Percentiles rank a stretch among this genome's conserved stretches.
Evolutionary conservation across 2,797 vertebrate species (phyloP).

Genomic region (Sebastes dallii): DNA sequence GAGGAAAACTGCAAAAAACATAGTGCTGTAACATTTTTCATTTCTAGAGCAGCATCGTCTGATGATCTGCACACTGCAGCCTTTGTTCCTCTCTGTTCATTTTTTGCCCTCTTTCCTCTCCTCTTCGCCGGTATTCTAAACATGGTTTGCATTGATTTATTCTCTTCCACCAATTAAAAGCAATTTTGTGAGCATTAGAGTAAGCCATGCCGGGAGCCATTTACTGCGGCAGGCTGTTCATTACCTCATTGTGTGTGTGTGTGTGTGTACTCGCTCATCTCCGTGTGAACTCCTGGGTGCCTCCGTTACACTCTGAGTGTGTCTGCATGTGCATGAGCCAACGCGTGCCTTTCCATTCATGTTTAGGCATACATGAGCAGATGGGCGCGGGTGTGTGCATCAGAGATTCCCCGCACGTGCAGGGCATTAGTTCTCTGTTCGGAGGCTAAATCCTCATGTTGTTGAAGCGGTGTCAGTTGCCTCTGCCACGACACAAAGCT

Average conservation of each 20-base stretch:
- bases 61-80: constrained; percentile 21
- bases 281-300: constrained; percentile 31
- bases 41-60: constrained; percentile 7
- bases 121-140: constrained; percentile 47
- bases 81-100: constrained; percentile 4
- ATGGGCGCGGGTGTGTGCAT: constrained; percentile 49
- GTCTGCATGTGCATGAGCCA: constrained; percentile 2
- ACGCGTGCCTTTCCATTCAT: constrained; percentile 3
- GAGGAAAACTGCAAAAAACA: neutral
- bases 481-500: constrained; percentile 68
- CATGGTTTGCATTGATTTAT: constrained; percentile 76
- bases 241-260: constrained; percentile 49
- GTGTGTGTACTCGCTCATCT: constrained; percentile 3
- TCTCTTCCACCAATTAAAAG: constrained; percentile 78
- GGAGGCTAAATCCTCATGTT: constrained; percentile 74
- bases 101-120: constrained; percentile 8
- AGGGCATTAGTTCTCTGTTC: constrained; percentile 67
- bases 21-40: constrained; percentile 7
- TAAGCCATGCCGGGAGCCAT: constrained; percentile 61
- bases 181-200: constrained; percentile 74
- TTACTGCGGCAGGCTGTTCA: constrained; percentile 60
- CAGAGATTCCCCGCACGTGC: constrained; percentile 58
- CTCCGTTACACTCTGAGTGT: constrained; percentile 36
- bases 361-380: constrained; percentile 43
- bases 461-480: constrained; percentile 74